Base-by-base conservation (phyloP, 1,140 invertebrate genomes). In the Papilio helenus region DNA sequence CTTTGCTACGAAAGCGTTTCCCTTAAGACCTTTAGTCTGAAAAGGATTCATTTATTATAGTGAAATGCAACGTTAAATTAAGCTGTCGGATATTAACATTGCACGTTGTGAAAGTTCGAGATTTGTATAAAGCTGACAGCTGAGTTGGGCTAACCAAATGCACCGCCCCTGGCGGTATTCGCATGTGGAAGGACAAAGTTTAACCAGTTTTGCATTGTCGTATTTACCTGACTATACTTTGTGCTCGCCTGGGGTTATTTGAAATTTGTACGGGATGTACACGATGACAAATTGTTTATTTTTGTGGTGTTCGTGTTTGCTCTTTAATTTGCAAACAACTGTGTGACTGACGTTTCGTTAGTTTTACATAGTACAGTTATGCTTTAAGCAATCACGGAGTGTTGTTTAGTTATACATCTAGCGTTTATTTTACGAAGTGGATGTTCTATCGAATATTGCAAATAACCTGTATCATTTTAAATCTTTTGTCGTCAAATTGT, bases 21-120 rank as follows among this genome's bases (percentile, higher is more conserved):
- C 58, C 58, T 61, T 9, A 16, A 61, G 20, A 10, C 58, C 23
- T 61, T 26, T 23, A 61, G 9, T 23, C 18, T 29, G 61, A 29
- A 68, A 68, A 68, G 34, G 5, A 29, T 68, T 16, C 26, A 68
- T 68, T 34, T 68, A 26, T 34, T 68, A 26, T 26, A 68, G 26
- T 65, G 58, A 65, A 65, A 65, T 68, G 61, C 61, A 29, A 68
- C 61, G 26, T 68, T 34, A 68, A 68, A 68, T 68, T 68, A 34
- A 68, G 61, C 61, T 5, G 26, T 68, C 23, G 12, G 61, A 68
- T 68, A 68, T 29, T 68, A 68, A 68, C 29, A 68, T 16, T 68
- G 26, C 26, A 29, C 10, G 16, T 12, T 23, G 20, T 26, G 26
- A 61, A 26, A 61, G 58, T 68, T 68, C 61, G 26, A 29, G 26